Evolutionary conservation across 2,113 vertebrate species (phyloP), one percentile per base, ranked within the genome.

Genomic region (Epinephelus moara): DNA sequence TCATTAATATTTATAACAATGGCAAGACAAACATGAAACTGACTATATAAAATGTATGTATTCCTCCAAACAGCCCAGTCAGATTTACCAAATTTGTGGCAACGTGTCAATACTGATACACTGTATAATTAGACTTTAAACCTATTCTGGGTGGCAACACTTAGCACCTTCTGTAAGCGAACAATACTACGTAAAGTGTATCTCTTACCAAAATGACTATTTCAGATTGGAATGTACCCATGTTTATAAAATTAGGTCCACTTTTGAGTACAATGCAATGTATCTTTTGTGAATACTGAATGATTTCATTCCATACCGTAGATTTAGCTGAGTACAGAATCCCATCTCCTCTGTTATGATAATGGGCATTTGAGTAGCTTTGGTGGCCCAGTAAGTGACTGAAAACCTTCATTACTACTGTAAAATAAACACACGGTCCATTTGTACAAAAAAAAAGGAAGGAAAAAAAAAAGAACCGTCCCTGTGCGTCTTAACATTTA

Each of bases 281-380:
- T 85, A 52, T 90, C 74, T 68, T 86, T 80, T 90, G 85, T 92
- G 81, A 88, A 80, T 84, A 82, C 82, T 67, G 47, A 66, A 77
- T 84, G 27, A 80, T 74, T 85, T 89, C 5, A 74, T 89, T 79
- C 74, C 62, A 25, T 67, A 45, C 47, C 49, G 62, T 86, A 86
- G 70, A 87, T 67, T 75, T 84, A 85, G 81, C 45, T 14, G 1
- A 81, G 8, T 78, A 59, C 61, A 88, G 23, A 57, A 68, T 79
- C 45, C 27, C 17, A 72, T 80, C 50, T 76, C 42, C 49, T 59
- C 52, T 27, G 4, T 69, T 77, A 56, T 60, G 4, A 83, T 52
- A 70, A 80, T 57, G 62, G 73, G 53, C 63, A 68, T 75, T 76
- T 59, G 47, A 70, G 74, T 73, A 75, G 69, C 23, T 81, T 75